Base-by-base conservation (phyloP, 2,797 vertebrate genomes). In the Eulemur rubriventer region DNA sequence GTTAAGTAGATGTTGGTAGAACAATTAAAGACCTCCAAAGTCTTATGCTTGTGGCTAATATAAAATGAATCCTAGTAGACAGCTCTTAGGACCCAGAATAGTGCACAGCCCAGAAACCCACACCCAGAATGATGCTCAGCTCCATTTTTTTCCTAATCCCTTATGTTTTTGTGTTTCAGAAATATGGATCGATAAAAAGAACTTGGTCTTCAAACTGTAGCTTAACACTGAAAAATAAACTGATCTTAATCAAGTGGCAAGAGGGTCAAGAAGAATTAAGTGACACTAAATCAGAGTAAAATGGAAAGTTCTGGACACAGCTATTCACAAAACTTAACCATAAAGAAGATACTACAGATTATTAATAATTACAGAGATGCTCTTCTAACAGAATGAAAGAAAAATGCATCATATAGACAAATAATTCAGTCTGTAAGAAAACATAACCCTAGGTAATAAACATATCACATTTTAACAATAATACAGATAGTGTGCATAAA, bases 171-270 rank as follows among this genome's bases (percentile, higher is more conserved):
- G 14, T 72, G 24, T 79, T 63, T 86, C 24, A 85, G 10, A 72
- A 80, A 75, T 85, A 35, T 59, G 5, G 10, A 67, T 30, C 50
- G 3, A 85, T 91, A 65, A n/a, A 4, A 76, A 20, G 10, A 65
- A 65, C 1, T 70, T 69, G 26, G 6, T 0, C 7, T 94, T 89
- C 65, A 67, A 75, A 80, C 1, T 30, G 10, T 26, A 43, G 7
- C 17, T 93, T 82, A 76, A 67, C 10, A n/a, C 76, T 59, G 8
- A 28, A 65, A 81, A 89, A 91, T 20, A 72, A 82, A 46, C 17
- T n/a, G 3, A 52, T 84, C 7, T 61, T 43, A 89, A 59, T 38
- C 7, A 85, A 52, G 4, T 69, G 22, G 17, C 28, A 69, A 73
- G 0, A 46, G 1, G 35, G 11, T 24, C 13, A 92, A 38, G 2